phyloP scores from a whole-genome alignment of 2,888 invertebrate species.

The Sylvicola cinctus region DNA sequence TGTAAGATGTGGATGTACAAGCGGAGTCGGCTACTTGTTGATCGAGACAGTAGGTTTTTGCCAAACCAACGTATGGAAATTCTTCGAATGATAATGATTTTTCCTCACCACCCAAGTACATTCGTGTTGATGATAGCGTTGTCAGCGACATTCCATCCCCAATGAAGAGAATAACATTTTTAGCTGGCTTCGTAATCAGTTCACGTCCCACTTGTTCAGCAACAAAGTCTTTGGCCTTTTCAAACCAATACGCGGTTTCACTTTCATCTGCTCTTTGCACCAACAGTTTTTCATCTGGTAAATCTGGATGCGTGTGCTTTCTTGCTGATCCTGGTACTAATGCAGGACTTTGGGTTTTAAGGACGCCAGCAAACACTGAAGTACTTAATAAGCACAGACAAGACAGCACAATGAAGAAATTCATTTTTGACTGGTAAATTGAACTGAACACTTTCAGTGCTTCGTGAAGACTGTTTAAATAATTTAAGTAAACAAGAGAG shows the following conservation, averaged over 20 bases:
- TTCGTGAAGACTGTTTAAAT: too few species aligned
- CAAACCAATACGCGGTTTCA: slow-evolving; percentile 17
- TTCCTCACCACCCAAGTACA: slow-evolving; percentile 58
- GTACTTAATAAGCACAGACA: too few species aligned
- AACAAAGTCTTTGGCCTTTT: slow-evolving; percentile 14
- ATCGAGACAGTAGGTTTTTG: slow-evolving; percentile 62
- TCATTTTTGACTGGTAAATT: too few species aligned
- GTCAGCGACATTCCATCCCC: slow-evolving; percentile 80
- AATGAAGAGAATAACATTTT: slow-evolving; percentile 62
- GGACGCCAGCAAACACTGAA: too few species aligned
- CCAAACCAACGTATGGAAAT: slow-evolving; percentile 51
- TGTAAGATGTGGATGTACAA: slow-evolving; percentile 60
- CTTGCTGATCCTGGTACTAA: too few species aligned
- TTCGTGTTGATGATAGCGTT: slow-evolving; percentile 57
- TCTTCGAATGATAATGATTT: slow-evolving; percentile 47
- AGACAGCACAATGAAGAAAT: too few species aligned
- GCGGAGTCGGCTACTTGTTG: slow-evolving; percentile 67
- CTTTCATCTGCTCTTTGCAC: too few species aligned
- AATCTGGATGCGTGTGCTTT: too few species aligned
- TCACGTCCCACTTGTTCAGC: slow-evolving; percentile 14
- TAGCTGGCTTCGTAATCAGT: slow-evolving; percentile 31
- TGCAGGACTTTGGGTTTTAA: too few species aligned
- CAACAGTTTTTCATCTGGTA: too few species aligned
- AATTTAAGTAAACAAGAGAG: too few species aligned
- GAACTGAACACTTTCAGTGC: too few species aligned